Evolutionary conservation across 2,888 invertebrate genomes (phyloP).

Genomic region (Antheraea assamensis): DNA sequence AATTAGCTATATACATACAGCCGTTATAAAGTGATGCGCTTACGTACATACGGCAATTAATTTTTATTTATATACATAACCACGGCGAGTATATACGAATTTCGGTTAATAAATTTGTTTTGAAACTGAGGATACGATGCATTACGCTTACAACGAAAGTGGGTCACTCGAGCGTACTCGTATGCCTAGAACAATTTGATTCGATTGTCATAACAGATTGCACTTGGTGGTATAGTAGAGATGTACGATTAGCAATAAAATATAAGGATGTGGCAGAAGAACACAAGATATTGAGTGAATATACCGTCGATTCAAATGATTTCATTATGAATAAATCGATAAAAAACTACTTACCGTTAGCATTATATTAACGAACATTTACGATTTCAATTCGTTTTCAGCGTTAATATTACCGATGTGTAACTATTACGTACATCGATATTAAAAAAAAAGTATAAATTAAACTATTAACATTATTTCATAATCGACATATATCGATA

Average conservation of each 20-base stretch:
- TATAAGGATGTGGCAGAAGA: background rate
- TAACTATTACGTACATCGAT: background rate
- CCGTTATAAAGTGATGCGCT: too few relatives aligned
- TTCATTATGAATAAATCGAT: too few relatives aligned
- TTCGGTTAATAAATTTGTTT: background rate
- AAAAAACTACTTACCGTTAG: background rate
- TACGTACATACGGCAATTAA: background rate
- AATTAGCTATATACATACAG: too few relatives aligned
- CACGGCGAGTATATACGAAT: background rate
- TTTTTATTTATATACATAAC: background rate
- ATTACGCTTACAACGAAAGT: slow-evolving; percentile 1
- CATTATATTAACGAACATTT: background rate
- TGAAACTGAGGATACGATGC: background rate
- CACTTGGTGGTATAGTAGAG: background rate
- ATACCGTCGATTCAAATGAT: background rate
- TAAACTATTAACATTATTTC: too few relatives aligned
- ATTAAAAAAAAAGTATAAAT: background rate
- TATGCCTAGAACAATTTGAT: background rate
- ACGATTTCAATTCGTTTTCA: background rate
- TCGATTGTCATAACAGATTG: background rate
- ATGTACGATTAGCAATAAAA: background rate
- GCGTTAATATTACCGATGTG: background rate
- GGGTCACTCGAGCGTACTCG: background rate
- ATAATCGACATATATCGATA: background rate
- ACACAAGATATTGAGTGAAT: background rate